Base-by-base conservation (phyloP, 2,888 invertebrate genomes). In the Thelaira solivaga region DNA sequence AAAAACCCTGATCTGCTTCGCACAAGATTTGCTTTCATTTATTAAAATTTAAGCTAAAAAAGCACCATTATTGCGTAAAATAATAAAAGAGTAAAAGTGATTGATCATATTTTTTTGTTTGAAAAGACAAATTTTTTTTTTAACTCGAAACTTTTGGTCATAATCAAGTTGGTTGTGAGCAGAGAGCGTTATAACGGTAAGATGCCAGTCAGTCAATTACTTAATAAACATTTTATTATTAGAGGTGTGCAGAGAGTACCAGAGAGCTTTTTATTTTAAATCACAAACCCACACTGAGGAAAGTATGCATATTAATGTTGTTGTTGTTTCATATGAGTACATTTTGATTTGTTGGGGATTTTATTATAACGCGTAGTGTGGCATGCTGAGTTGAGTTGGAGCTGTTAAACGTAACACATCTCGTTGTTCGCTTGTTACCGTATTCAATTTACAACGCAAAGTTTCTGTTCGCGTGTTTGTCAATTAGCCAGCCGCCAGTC, bases 381-480 rank as follows among this genome's bases (percentile, higher is more conserved):
- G 45, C 61, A 65, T 65, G 55, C 59, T 74, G 78, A 78, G 78
- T 78, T 78, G 78, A 78, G 78, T 78, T 78, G 78, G 78, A 78
- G 78, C 74, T 53, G 74, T 78, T 74, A 45, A 74, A 69, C 78
- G 74, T 74, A 69, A 62, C 68, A 74, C 78, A 78, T 74, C 74
- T 74, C 39, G 69, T 72, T 59, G 71, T 73, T 73, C 73, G 77
- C 73, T 77, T 68, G 68, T 53, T n/a, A 49, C 45, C 36, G 22
- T 59, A 51, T 61, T 55, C 34, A 55, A 62, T 78, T n/a, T 65
- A 59, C 74, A 73, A 69, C 55, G 51, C 53, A 72, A 45, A 74
- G 59, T 68, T n/a, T 69, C 39, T 41, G 53, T 59, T 74, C 74
- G 78, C 78, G 78, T 65, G 59, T 65, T 69, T 74, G 65, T 65